These are phyloP conservation scores for Phyllopteryx taeniolatus DNA, from an alignment of 2,113 vertebrate genomes.

Conservation along the genomic window DNA sequence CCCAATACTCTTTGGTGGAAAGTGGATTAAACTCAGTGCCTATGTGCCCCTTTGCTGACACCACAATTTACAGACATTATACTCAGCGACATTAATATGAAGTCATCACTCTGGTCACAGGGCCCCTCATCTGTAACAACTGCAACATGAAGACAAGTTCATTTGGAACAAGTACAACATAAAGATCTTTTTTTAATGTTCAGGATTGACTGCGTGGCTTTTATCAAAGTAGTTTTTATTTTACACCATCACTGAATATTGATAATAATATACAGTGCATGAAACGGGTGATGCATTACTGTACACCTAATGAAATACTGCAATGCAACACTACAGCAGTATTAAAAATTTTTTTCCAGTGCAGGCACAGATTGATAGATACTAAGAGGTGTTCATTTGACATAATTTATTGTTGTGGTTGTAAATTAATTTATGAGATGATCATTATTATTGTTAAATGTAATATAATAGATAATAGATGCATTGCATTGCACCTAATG, in stretches of 20 bases:
- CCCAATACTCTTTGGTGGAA: not conserved
- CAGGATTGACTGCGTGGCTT: not conserved
- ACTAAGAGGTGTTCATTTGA: no score
- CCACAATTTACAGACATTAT: slow-evolving; percentile 47
- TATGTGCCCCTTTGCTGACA: slow-evolving; percentile 29
- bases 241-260: slow-evolving; percentile 25
- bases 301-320: not conserved
- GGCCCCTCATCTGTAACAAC: slow-evolving; percentile 32
- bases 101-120: slow-evolving; percentile 26
- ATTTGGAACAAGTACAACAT: slow-evolving; percentile 1
- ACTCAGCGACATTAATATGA: slow-evolving; percentile 54
- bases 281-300: not conserved
- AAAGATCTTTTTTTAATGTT: no score
- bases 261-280: not conserved
- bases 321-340: no score
- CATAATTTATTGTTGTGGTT: no score
- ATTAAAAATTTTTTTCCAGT: not conserved
- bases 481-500: not conserved
- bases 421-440: not conserved
- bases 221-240: slow-evolving; percentile 38
- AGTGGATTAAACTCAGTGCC: not conserved
- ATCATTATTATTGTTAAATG: not conserved
- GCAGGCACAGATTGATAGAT: not conserved
- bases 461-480: not conserved
- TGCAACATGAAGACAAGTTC: slow-evolving; percentile 18